Base-by-base conservation (phyloP, 2,797 vertebrate species). In the Rhinoraja longicauda region DNA sequence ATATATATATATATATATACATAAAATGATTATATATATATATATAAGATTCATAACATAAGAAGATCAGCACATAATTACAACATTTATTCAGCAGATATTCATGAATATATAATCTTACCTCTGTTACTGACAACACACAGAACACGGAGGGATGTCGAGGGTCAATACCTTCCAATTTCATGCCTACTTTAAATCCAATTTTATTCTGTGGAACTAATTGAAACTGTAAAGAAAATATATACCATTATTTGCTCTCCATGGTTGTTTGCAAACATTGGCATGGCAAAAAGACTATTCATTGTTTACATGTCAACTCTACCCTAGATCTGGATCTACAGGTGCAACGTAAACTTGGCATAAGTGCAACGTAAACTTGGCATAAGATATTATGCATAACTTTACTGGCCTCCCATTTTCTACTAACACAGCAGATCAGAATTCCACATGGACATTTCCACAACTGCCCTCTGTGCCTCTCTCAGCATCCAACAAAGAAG, bases 101-200 rank as follows among this genome's bases (percentile, higher is more conserved):
- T 26, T 62, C 82, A 62, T 1, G 26, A 26, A 59, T 29, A 84
- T 26, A 8, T 64, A 36, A 93, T 76, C 94, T 96, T 96, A 97
- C 96, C 96, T 97, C 96, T 0, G 96, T 96, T 2, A 97, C 95
- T 0, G 96, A 96, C 93, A 98, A 95, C 93, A 97, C 96, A 94
- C 97, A 97, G 94, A 97, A 96, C 95, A 97, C 96, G 82, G 97
- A 97, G 0, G 96, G 96, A 84, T 97, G 97, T 70, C 96, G 94
- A 0, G 96, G 96, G 94, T 97, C 96, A 24, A 97, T 88, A 9
- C 97, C 97, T 94, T 97, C 97, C 93, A 97, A 94, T 93, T 96
- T 96, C 97, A 97, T 97, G 73, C 96, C 97, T 92, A 96, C 94
- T 93, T 96, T 96, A 94, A 97, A 97, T 36, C 95, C 96, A 94